A percentile compares a stretch with the other conserved stretches of the same genome.
Conservation (phyloP, 2,888 invertebrate species). For the Brenthis daphne region DNA sequence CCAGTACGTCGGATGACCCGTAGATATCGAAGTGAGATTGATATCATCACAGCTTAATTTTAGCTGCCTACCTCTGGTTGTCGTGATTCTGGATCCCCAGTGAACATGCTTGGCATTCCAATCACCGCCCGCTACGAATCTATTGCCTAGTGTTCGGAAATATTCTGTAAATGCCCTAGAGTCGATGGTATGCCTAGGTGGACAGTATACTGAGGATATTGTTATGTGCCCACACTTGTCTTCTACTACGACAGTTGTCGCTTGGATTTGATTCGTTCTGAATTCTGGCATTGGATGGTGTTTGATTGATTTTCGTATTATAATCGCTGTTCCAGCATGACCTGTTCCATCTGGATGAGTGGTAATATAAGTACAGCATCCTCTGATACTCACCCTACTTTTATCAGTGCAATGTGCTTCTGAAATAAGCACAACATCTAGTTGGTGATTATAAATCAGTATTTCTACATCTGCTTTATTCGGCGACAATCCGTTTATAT, state of each 20-base stretch:
- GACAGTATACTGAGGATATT: background rate
- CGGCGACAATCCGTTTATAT: conserved; percentile 39
- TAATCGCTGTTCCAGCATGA: background rate
- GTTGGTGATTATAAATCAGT: conserved; percentile 10
- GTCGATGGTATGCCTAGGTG: background rate
- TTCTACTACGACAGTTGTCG: background rate
- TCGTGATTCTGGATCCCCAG: too few relatives aligned
- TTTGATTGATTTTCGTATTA: background rate
- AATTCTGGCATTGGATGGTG: background rate
- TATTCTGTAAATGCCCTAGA: too few relatives aligned
- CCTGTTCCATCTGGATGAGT: background rate
- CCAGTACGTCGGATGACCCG: too few relatives aligned
- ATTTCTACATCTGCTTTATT: conserved; percentile 35
- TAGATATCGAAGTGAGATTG: too few relatives aligned
- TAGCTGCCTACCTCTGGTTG: too few relatives aligned
- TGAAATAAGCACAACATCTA: too few relatives aligned
- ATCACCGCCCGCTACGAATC: too few relatives aligned
- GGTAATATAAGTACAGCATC: too few relatives aligned
- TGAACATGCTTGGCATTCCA: too few relatives aligned
- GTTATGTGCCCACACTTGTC: background rate
- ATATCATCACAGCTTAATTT: background rate
- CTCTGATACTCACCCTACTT: too few relatives aligned
- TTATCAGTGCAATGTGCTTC: too few relatives aligned
- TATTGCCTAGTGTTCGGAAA: too few relatives aligned
- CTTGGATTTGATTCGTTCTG: background rate